Percentiles rank a stretch among this genome's conserved stretches.
phyloP scores from a whole-genome alignment of 2,888 invertebrate species.

The Heliconius erato region DNA sequence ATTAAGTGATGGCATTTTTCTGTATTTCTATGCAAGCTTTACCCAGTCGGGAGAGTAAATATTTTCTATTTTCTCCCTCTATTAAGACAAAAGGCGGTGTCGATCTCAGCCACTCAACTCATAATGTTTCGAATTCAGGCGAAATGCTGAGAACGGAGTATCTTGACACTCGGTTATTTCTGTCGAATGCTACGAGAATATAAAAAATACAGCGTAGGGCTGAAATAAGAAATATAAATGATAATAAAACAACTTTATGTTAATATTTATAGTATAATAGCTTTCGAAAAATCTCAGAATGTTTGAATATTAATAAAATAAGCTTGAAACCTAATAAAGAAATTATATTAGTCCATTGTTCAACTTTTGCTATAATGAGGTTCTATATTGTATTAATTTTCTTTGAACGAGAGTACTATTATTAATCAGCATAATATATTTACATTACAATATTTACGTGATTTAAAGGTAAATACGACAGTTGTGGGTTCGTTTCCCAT shows the following conservation, averaged over 20 bases:
- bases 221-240: not conserved
- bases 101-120: not conserved
- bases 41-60: not conserved
- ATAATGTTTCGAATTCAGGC: not conserved
- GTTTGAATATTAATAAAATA: constrained; percentile 16
- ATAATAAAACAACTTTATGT: not conserved
- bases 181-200: too few species aligned
- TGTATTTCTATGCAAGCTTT: too few species aligned
- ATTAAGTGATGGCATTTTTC: too few species aligned
- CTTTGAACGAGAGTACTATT: constrained; percentile 19
- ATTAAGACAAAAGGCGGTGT: too few species aligned
- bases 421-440: constrained; percentile 16
- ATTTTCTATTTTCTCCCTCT: not conserved
- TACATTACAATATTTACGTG: not conserved
- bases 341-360: constrained; percentile 43
- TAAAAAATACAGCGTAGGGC: not conserved
- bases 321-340: constrained; percentile 13
- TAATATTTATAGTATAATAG: too few species aligned
- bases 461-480: not conserved
- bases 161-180: too few species aligned
- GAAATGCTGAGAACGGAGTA: too few species aligned
- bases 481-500: not conserved
- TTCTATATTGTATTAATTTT: constrained; percentile 44
- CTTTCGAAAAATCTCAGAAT: not conserved
- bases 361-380: constrained; percentile 45